phyloP scores from a whole-genome alignment of 2,113 vertebrate genomes.

The Coregonus clupeaformis region DNA sequence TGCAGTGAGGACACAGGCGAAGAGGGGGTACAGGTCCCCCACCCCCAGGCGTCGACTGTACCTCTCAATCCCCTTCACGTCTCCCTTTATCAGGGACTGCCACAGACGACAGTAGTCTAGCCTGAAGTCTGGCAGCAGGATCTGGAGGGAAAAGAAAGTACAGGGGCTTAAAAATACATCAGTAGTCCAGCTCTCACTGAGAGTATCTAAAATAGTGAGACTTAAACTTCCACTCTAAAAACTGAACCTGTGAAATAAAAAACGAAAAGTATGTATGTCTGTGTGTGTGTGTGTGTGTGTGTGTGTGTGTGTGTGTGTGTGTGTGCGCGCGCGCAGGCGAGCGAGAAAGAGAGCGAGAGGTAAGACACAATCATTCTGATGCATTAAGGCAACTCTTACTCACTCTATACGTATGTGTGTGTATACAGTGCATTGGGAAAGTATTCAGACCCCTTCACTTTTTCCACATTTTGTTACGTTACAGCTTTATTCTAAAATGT shows the following conservation, averaged over 20 bases:
- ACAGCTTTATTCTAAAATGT: no score
- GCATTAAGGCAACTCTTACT: no score
- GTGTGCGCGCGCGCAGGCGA: background rate
- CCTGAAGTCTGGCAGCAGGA: conserved; percentile 85
- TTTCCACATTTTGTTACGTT: no score
- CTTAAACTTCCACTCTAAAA: background rate
- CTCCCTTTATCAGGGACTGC: conserved; percentile 87
- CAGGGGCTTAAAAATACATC: background rate
- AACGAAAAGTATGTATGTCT: background rate
- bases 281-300: background rate
- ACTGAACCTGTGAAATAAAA: background rate
- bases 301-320: background rate
- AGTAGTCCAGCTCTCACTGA: background rate
- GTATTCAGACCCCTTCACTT: no score
- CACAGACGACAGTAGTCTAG: conserved; percentile 91
- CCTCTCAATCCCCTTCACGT: conserved; percentile 83
- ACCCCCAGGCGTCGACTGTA: conserved; percentile 87
- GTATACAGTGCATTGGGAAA: no score
- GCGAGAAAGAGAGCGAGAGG: no score
- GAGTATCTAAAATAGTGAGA: background rate
- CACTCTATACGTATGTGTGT: no score
- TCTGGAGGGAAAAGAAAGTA: conserved; percentile 61
- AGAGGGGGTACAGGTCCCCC: conserved; percentile 88
- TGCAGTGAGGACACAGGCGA: conserved; percentile 91
- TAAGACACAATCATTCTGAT: no score